Percentiles rank a stretch among this genome's conserved stretches.
These are phyloP conservation scores for Ameiurus melas DNA, from an alignment of 2,113 vertebrate species.

Conservation along the genomic window DNA sequence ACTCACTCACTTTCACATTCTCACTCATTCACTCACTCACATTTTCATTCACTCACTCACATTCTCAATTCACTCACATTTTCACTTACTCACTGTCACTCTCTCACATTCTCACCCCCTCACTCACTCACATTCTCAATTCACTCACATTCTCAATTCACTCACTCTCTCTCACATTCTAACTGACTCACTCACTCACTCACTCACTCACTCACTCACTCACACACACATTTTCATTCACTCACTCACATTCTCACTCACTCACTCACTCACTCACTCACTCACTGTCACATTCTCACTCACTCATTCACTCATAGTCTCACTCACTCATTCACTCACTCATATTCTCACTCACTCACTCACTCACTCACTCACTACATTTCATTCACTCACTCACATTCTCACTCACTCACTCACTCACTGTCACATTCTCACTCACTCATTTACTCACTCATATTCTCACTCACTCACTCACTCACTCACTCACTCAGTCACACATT, in stretches of 20 bases:
- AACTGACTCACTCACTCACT: background rate
- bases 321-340: too few relatives aligned
- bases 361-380: too few relatives aligned
- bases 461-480: too few relatives aligned
- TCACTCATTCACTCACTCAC: background rate
- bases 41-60: background rate
- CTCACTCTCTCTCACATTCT: background rate
- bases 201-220: background rate
- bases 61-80: background rate
- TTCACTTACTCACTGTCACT: background rate
- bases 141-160: background rate
- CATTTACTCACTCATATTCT: too few relatives aligned
- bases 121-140: background rate
- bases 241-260: too few relatives aligned
- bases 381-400: too few relatives aligned
- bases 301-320: too few relatives aligned
- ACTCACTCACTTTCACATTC: constrained; percentile 3
- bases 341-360: too few relatives aligned
- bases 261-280: background rate
- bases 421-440: too few relatives aligned
- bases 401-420: too few relatives aligned
- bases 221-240: background rate
- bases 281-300: too few relatives aligned
- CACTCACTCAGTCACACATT: too few relatives aligned
- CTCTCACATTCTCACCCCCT: background rate